Evolutionary conservation across 2,113 vertebrate species (phyloP), one percentile per base, ranked within the genome.

Genomic region (Podilymbus podiceps): DNA sequence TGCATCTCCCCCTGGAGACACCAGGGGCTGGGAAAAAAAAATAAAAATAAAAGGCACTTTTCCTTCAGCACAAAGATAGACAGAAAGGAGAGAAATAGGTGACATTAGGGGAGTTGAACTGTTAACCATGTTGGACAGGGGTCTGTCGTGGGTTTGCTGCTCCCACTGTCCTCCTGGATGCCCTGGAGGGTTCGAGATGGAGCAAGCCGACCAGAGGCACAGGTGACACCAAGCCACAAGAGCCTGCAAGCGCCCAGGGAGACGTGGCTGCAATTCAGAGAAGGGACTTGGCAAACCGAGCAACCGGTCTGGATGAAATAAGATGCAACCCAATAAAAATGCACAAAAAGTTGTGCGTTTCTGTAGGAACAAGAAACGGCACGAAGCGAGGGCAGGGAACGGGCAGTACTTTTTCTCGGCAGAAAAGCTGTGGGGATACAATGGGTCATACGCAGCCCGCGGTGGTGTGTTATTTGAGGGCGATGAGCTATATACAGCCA

Each of bases 201-300:
- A 84, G 21, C 11, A 72, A 84, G 83, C 64, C 59, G 59, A 20
- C n/a, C 42, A 25, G 75, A 22, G 52, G 30, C 8, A 31, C 0
- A 27, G 66, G 53, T 52, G 79, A 90, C 88, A 85, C 35, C 16
- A 12, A 64, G 27, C 49, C 92, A 11, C 15, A 1, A 7, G 79
- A 80, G 90, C 42, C 93, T 33, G 82, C 71, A 63, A 81, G 81
- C 20, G 0, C 56, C 47, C 0, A 0, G 44, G 83, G 81, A 92
- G 77, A 92, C 3, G 16, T 74, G 93, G 86, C 86, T 95, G 83
- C 73, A 89, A 33, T 87, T 85, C 89, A 91, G 83, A 92, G 75
- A 76, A 90, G 24, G 72, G 84, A 82, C 85, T 38, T 96, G 95
- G 91, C 93, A 95, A 8, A 11, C 0, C 0, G 13, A 89, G 76